Base-by-base conservation (phyloP, 2,797 vertebrate genomes). In the Molossus alvarezi region DNA sequence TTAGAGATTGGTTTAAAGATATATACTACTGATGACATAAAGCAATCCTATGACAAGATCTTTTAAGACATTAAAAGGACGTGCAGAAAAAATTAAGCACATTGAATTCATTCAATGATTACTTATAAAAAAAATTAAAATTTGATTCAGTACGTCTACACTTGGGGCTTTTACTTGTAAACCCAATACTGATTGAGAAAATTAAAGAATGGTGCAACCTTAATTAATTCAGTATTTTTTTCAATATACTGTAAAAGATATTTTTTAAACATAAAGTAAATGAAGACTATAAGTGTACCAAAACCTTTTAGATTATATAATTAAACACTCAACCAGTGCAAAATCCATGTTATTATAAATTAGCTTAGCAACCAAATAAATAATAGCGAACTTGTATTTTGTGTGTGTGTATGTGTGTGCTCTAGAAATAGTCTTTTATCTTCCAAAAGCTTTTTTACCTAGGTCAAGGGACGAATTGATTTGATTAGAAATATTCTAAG, bases 261-360 rank as follows among this genome's bases (percentile, higher is more conserved):
- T 92, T 94, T 94, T 95, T 92, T 64, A 85, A 89, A 94, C 92
- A 97, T 90, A 97, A 92, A 98, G 94, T 90, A 98, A 98, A 95
- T 76, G 27, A 64, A 85, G 91, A 97, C 97, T 95, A 94, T 97
- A 97, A 92, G 95, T 94, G 91, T 97, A 96, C 33, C 93, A 95
- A 97, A 97, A 94, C 79, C 69, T 96, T 85, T 75, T 97, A 93
- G 96, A 95, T 96, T 95, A 65, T 95, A 75, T 80, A 96, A 88
- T 91, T 65, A 86, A 96, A 76, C 21, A 95, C 8, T 57, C 29
- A 94, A 97, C 72, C 69, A 95, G 27, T 71, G 6, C 15, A 97
- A 97, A 97, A 90, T 88, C 9, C 6, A 80, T 51, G 14, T 69
- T 93, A 73, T 53, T 84, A 11, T 77, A 94, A 93, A 64, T 72